Conservation (phyloP, 2,797 vertebrate genomes). For the Coranthus polyacanthus region DNA sequence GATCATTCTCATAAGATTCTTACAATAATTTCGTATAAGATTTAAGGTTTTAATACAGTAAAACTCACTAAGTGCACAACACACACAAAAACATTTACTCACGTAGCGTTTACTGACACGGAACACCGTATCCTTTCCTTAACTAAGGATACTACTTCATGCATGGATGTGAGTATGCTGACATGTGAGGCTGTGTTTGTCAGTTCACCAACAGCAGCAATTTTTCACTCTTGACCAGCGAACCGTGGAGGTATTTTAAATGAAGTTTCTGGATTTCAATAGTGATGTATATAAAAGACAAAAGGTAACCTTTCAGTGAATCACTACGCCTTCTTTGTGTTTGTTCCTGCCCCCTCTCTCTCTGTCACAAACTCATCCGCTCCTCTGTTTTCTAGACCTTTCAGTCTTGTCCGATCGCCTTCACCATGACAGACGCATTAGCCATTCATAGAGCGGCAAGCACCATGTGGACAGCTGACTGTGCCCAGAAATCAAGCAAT, state of each 20-base stretch:
- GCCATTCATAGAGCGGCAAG: constrained; percentile 72
- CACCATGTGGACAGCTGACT: constrained; percentile 73
- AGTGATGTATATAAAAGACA: constrained; percentile 59
- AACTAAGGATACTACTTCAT: constrained; percentile 55
- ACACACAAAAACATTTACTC: too few species aligned
- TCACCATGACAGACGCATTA: constrained; percentile 71
- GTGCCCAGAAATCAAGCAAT: constrained; percentile 80
- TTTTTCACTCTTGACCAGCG: constrained; percentile 75
- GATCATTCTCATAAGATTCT: too few species aligned
- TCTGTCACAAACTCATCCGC: constrained; percentile 49
- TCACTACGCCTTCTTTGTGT: constrained; percentile 52
- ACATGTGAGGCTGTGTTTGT: constrained; percentile 55
- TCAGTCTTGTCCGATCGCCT: constrained; percentile 65
- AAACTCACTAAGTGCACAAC: too few species aligned
- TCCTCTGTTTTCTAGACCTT: constrained; percentile 48
- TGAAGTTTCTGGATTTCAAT: constrained; percentile 62
- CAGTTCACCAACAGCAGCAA: constrained; percentile 73
- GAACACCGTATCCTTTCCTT: too few species aligned
- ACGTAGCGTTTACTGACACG: too few species aligned
- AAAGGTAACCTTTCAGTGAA: constrained; percentile 53
- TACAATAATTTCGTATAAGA: too few species aligned
- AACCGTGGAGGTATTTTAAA: constrained; percentile 62
- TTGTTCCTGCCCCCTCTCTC: constrained; percentile 36
- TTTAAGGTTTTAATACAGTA: too few species aligned
- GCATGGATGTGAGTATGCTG: constrained; percentile 38